These are phyloP conservation scores for Chironomus riparius DNA, from an alignment of 2,888 invertebrate species.

Conservation along the genomic window DNA sequence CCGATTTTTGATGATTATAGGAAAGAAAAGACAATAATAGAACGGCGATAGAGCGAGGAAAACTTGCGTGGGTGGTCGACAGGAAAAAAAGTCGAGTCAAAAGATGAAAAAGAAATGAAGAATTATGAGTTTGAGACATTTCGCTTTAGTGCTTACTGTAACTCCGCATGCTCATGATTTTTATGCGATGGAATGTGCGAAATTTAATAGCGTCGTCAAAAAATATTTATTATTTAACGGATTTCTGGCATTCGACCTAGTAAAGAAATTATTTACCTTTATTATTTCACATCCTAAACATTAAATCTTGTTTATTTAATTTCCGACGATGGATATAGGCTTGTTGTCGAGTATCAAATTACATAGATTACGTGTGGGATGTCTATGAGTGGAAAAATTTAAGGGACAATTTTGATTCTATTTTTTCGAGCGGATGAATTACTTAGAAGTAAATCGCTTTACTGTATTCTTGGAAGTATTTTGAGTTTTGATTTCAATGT, in stretches of 20 bases:
- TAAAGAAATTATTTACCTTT: too few relatives aligned
- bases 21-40: neutral
- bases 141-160: neutral
- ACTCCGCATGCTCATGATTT: neutral
- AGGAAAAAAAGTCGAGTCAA: neutral
- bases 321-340: too few relatives aligned
- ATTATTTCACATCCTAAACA: too few relatives aligned
- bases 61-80: neutral
- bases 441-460: too few relatives aligned
- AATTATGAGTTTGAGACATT: neutral
- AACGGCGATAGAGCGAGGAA: neutral
- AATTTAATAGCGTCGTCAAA: neutral
- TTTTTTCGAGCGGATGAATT: too few relatives aligned
- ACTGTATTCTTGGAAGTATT: too few relatives aligned
- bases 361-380: neutral
- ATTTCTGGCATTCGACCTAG: neutral
- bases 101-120: neutral
- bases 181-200: neutral
- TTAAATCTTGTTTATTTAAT: too few relatives aligned
- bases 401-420: too few relatives aligned
- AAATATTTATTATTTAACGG: neutral
- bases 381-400: neutral
- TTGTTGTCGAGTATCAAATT: neutral
- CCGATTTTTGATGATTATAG: neutral
- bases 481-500: too few relatives aligned